Conservation (phyloP, 2,113 vertebrate genomes). For the Megalops atlanticus region DNA sequence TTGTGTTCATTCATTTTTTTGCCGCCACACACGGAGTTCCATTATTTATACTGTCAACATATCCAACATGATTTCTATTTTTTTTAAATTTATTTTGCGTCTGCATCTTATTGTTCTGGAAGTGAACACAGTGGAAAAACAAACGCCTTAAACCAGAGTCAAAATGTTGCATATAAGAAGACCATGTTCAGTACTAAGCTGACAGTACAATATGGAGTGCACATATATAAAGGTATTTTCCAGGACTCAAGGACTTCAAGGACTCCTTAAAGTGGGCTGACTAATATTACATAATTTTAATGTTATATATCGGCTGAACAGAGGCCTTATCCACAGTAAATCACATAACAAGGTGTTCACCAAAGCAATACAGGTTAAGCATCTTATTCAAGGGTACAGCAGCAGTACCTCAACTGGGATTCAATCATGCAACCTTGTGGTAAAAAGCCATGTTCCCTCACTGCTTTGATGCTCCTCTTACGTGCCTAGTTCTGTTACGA, state of each 20-base stretch:
- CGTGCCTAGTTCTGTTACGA: too few species aligned
- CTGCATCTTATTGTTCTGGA: neutral
- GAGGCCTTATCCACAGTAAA: neutral
- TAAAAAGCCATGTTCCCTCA: neutral
- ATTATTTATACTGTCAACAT: neutral
- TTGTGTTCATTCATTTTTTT: neutral
- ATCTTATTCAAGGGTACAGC: neutral
- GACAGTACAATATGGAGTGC: too few species aligned
- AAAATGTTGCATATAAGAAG: too few species aligned
- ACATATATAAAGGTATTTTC: too few species aligned
- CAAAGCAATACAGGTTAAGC: neutral
- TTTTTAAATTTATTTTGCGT: neutral
- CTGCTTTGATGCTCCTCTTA: too few species aligned
- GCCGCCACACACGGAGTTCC: neutral
- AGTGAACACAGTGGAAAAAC: neutral
- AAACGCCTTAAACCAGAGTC: neutral
- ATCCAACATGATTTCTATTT: neutral
- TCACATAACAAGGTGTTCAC: neutral
- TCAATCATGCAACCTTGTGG: neutral
- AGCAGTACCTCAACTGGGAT: neutral
- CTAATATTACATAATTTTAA: too few species aligned
- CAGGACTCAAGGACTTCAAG: too few species aligned
- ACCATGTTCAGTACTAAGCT: too few species aligned
- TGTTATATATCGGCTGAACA: too few species aligned
- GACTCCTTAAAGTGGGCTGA: too few species aligned